Evolutionary conservation across 2,888 invertebrate species (phyloP).

Genomic region (Hydrotaea diabolus): DNA sequence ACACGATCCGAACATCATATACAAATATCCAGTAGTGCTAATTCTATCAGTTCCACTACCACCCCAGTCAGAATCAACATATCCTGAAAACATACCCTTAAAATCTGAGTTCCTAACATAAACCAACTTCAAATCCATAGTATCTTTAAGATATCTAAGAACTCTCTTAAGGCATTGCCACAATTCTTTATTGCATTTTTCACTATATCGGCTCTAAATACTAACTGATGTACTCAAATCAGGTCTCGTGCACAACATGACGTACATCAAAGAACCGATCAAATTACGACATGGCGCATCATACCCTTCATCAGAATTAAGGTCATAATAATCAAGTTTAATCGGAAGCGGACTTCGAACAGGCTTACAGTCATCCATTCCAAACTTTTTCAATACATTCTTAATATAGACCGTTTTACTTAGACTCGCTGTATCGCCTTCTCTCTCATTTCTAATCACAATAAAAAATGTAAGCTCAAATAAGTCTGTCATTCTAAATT

Average conservation of each 20-base stretch:
- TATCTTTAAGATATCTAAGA: neutral
- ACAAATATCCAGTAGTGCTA: neutral
- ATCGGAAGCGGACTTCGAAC: neutral
- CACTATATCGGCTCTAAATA: neutral
- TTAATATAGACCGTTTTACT: neutral
- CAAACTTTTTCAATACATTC: neutral
- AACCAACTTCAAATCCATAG: neutral
- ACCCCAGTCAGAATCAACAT: neutral
- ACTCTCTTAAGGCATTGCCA: neutral
- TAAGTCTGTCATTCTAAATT: neutral
- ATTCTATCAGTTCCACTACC: neutral
- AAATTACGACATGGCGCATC: neutral
- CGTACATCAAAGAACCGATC: slow-evolving; percentile 37
- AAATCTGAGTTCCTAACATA: neutral
- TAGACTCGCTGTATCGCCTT: neutral
- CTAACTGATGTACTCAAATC: slow-evolving; percentile 41
- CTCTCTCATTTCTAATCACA: neutral
- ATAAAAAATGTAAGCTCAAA: neutral
- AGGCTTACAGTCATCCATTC: neutral
- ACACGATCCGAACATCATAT: neutral
- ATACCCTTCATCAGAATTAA: neutral
- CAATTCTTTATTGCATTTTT: neutral
- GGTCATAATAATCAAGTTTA: neutral
- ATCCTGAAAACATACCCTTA: no score
- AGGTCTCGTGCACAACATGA: slow-evolving; percentile 37